phyloP scores from a whole-genome alignment of 2,888 invertebrate species.

The Protodeltote pygarga region DNA sequence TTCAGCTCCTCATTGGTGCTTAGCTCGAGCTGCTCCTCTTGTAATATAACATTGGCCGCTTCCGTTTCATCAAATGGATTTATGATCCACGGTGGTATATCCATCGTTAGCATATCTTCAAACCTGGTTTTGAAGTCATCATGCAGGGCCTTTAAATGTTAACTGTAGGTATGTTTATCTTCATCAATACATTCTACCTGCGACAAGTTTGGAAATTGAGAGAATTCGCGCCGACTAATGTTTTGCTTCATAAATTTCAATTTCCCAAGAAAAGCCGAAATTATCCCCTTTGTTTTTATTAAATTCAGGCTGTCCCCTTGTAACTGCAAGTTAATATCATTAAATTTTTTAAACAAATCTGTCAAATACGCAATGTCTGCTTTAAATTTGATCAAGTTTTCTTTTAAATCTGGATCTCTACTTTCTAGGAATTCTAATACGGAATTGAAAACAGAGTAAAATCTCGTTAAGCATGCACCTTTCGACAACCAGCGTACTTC shows the following conservation, averaged over 20 bases:
- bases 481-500: constrained; percentile 38
- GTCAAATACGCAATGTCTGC: constrained; percentile 12
- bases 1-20: constrained; percentile 40
- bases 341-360: constrained; percentile 15
- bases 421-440: constrained; percentile 22
- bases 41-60: constrained; percentile 22
- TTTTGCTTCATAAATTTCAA: no score
- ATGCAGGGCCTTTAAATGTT: constrained; percentile 38
- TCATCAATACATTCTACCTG: constrained; percentile 30
- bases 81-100: constrained; percentile 34
- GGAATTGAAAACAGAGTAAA: constrained; percentile 19
- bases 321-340: constrained; percentile 13
- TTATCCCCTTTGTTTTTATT: constrained; percentile 9
- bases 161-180: constrained; percentile 26
- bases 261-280: constrained; percentile 50
- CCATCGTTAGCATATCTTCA: constrained; percentile 31
- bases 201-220: constrained; percentile 46
- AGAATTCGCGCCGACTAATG: no score
- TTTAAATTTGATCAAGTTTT: constrained; percentile 9
- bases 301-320: constrained; percentile 12
- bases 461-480: constrained; percentile 27
- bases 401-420: no score
- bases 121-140: constrained; percentile 19
- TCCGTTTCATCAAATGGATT: constrained; percentile 35
- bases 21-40: constrained; percentile 40